Evolutionary conservation across 1,140 invertebrate species (phyloP), one percentile per base, ranked within the genome.

Genomic region (Saccostrea cuccullata): DNA sequence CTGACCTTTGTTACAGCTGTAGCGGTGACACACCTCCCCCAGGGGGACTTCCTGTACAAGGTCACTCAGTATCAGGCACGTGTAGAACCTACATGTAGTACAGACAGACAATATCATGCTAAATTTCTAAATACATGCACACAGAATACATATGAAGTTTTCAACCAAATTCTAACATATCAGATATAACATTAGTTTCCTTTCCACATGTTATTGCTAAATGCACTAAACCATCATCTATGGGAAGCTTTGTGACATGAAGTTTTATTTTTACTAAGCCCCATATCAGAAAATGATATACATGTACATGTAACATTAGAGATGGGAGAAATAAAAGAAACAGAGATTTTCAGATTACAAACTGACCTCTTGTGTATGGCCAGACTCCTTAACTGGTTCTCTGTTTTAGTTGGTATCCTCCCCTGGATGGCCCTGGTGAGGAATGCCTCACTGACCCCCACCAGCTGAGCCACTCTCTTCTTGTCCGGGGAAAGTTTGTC

Each of bases 401-500:
- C 89, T 12, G 93, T 93, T 55, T 94, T 96, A 86, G 95, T 96
- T 64, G 95, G 92, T 96, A 96, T 95, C 36, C 95, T 95, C 15
- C 98, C 97, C 92, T 97, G 96, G 91, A 98, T 96, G 20, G 97
- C 97, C 77, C 96, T 96, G 87, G 98, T 96, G 47, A 99, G 96
- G 94, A 98, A 98, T n/a, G 96, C 96, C 93, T 99, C 98, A 94
- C 97, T 96, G 4, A 99, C 96, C 0, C 98, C 98, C 30, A 99
- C 97, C n/a, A 99, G 94, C 91, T 98, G 96, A 0, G 97, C 98
- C 55, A 99, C 98, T 92, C 97, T 96, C 93, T 97, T 97, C 96
- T 97, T 97, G 90, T 96, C 97, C 84, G 96, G 95, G n/a, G 96
- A 96, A 6, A 99, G 95, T 64, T 96, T 96, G 92, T 98, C 97